These are phyloP conservation scores for Typhlomys cinereus DNA, from an alignment of 2,113 vertebrate genomes.

Conservation along the genomic window DNA sequence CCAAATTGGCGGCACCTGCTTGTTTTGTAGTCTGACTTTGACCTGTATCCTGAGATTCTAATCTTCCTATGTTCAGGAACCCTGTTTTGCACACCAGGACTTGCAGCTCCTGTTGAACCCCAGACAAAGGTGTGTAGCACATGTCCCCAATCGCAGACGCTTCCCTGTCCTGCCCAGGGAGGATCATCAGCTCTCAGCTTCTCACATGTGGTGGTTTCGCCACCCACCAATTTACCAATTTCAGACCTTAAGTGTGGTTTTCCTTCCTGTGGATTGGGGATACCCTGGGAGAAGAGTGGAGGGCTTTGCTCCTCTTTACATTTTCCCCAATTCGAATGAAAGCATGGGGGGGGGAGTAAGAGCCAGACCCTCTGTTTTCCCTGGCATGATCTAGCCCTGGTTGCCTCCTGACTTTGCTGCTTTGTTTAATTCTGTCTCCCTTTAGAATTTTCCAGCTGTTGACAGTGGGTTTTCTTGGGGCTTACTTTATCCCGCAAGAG, in stretches of 20 bases:
- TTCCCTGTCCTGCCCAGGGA: neutral
- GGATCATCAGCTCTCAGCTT: neutral
- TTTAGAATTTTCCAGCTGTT: neutral
- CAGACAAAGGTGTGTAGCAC: neutral
- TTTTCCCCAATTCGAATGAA: neutral
- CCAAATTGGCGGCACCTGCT: neutral
- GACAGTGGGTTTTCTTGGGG: slow-evolving; percentile 37
- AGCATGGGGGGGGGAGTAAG: neutral
- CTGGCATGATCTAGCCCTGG: neutral
- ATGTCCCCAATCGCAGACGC: slow-evolving; percentile 24
- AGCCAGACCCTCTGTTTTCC: neutral
- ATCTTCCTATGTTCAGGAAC: neutral
- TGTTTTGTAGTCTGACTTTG: neutral
- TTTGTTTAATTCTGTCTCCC: slow-evolving; percentile 31
- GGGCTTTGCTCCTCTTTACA: neutral
- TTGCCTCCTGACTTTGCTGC: neutral
- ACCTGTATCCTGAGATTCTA: neutral
- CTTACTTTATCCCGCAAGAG: slow-evolving; percentile 52
- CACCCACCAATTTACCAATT: neutral
- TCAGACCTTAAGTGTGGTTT: slow-evolving; percentile 15
- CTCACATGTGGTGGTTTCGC: neutral
- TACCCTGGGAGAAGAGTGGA: neutral
- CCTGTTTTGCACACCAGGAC: neutral
- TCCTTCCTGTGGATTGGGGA: neutral
- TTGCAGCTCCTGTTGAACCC: neutral